Percentiles rank a stretch among this genome's conserved stretches.
These are phyloP conservation scores for Astyanax mexicanus DNA, from an alignment of 2,797 vertebrate species.

Conservation along the genomic window DNA sequence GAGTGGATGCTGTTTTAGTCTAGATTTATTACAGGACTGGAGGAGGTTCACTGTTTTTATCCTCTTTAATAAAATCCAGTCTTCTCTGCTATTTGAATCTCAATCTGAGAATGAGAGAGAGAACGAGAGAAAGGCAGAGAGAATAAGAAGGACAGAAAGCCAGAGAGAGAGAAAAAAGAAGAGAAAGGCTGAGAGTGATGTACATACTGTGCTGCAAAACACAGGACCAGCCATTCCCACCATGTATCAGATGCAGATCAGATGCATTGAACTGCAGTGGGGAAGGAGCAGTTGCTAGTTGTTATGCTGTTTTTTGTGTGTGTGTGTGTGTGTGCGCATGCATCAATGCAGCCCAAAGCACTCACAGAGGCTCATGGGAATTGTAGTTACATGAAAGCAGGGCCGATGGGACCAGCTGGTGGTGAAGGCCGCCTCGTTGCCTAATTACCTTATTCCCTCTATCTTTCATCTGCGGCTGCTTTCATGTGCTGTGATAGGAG, in stretches of 20 bases:
- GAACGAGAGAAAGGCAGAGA: too few relatives aligned
- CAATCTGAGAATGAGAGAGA: not conserved
- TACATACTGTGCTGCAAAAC: not conserved
- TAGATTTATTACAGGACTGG: too few relatives aligned
- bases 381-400: not conserved
- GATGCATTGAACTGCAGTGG: not conserved
- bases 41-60: too few relatives aligned
- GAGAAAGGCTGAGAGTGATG: too few relatives aligned
- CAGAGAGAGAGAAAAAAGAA: too few relatives aligned
- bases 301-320: not conserved
- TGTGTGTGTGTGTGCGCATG: not conserved
- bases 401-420: not conserved
- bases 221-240: not conserved
- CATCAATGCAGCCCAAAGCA: not conserved
- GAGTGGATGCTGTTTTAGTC: too few relatives aligned
- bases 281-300: not conserved
- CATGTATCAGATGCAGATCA: not conserved
- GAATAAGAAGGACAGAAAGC: too few relatives aligned
- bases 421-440: not conserved
- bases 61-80: too few relatives aligned
- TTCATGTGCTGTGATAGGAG: slow-evolving; percentile 3
- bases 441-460: not conserved
- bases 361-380: not conserved
- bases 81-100: too few relatives aligned
- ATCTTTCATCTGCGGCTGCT: not conserved